Evolutionary conservation across 2,113 vertebrate genomes (phyloP).

Genomic region (Suricata suricatta): DNA sequence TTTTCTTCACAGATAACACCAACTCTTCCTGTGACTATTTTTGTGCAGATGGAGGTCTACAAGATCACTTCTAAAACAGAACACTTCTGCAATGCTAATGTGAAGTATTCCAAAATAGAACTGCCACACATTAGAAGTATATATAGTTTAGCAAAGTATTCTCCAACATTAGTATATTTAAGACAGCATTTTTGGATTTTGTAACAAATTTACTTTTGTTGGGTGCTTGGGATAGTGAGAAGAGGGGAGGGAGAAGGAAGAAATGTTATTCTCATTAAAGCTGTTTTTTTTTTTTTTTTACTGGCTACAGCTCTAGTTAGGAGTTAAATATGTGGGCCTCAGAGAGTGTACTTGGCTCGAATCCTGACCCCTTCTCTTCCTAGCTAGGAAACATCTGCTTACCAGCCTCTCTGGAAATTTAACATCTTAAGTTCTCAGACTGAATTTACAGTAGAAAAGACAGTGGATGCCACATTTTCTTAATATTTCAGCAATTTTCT

Average conservation of each 20-base stretch:
- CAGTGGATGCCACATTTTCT: not conserved
- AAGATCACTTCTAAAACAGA: not conserved
- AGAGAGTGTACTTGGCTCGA: not conserved
- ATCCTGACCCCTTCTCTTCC: not conserved
- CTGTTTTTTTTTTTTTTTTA: not conserved
- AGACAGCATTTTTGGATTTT: not conserved
- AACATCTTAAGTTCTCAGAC: not conserved
- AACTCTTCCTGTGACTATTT: not conserved
- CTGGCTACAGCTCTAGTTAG: not conserved
- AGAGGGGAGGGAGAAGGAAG: not conserved
- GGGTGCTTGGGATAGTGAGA: not conserved
- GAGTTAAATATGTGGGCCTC: not conserved
- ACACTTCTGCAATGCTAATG: not conserved
- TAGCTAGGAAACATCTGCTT: constrained; percentile 21
- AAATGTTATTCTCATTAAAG: not conserved
- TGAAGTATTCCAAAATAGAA: not conserved
- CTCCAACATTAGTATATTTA: not conserved
- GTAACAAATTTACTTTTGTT: not conserved
- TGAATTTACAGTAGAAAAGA: constrained; percentile 29
- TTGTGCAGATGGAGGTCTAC: not conserved
- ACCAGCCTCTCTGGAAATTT: constrained; percentile 5
- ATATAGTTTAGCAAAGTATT: not conserved
- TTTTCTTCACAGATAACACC: not conserved
- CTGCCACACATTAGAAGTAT: not conserved
- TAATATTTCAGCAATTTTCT: constrained; percentile 45